phyloP scores from a whole-genome alignment of 1,140 invertebrate genomes.

The Trachymyrmex cornetzi region DNA sequence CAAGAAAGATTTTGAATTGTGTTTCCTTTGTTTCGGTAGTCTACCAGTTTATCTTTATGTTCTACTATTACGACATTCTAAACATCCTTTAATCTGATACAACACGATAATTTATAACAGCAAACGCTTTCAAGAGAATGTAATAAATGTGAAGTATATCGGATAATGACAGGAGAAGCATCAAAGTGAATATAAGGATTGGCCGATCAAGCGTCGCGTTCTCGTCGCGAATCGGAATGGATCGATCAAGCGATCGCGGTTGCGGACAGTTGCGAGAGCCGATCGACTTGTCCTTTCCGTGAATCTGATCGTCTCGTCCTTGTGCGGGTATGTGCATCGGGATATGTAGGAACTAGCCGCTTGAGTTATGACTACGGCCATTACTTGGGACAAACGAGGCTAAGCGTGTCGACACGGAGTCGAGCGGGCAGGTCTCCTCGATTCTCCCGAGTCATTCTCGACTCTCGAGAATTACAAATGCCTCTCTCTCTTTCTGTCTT shows the following conservation, averaged over 20 bases:
- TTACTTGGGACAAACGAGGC: slow-evolving; percentile 83
- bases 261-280: slow-evolving; percentile 42
- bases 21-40: too few species aligned
- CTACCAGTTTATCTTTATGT: not conserved
- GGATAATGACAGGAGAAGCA: not conserved
- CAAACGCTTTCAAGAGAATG: not conserved
- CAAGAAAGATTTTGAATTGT: not conserved
- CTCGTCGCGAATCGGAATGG: slow-evolving; percentile 11
- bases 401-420: slow-evolving; percentile 81
- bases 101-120: not conserved
- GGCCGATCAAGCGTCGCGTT: slow-evolving; percentile 42
- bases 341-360: slow-evolving; percentile 39
- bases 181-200: slow-evolving; percentile 4
- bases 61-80: not conserved
- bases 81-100: not conserved
- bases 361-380: slow-evolving; percentile 81
- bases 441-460: slow-evolving; percentile 69
- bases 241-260: slow-evolving; percentile 44
- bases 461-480: slow-evolving; percentile 70
- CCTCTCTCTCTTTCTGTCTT: slow-evolving; percentile 1
- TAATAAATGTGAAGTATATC: not conserved
- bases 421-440: slow-evolving; percentile 74
- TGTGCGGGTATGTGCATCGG: slow-evolving; percentile 39
- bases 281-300: slow-evolving; percentile 75
- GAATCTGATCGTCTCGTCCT: slow-evolving; percentile 66